Base-by-base conservation (phyloP, 1,140 invertebrate genomes). In the Aethina tumida region DNA sequence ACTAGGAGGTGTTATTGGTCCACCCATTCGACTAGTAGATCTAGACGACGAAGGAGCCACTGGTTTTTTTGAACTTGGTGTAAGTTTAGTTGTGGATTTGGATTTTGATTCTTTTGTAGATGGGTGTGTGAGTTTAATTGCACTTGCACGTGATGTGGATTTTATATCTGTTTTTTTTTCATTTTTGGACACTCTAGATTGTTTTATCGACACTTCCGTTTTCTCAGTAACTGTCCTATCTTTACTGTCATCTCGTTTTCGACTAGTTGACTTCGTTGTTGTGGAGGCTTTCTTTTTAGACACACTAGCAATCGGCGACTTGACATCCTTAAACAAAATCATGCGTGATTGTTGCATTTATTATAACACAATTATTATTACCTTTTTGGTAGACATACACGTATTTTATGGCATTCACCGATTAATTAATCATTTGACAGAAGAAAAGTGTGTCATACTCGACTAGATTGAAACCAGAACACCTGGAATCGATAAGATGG, bases 311-410 rank as follows among this genome's bases (percentile, higher is more conserved):
- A 35, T 16, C 29, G 10, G 22, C 27, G 14, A 41, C 14, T 25
- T 19, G 25, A 15, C n/a, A n/a, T n/a, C n/a, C n/a, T n/a, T n/a
- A n/a, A n/a, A 20, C 12, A 12, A 19, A 2, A 40, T 20, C 25
- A 4, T n/a, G 13, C n/a, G n/a, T 15, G 12, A 24, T 14, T 35
- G 6, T 17, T 8, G n/a, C n/a, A n/a, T n/a, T n/a, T n/a, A n/a
- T n/a, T n/a, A n/a, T n/a, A n/a, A 34, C 8, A 34, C 7, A 19
- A n/a, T 5, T n/a, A 17, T 20, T 10, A 13, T 44, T 34, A 50
- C 50, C 44, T 52, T 50, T 30, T 21, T 38, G 19, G 41, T 45
- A 40, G 50, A 50, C 47, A 52, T 52, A 35, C 30, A 49, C 31
- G n/a, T n/a, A n/a, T n/a, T n/a, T n/a, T n/a, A n/a, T n/a, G n/a